These are phyloP conservation scores for Anguilla marmorata DNA, from an alignment of 2,797 vertebrate species.

Conservation along the genomic window DNA sequence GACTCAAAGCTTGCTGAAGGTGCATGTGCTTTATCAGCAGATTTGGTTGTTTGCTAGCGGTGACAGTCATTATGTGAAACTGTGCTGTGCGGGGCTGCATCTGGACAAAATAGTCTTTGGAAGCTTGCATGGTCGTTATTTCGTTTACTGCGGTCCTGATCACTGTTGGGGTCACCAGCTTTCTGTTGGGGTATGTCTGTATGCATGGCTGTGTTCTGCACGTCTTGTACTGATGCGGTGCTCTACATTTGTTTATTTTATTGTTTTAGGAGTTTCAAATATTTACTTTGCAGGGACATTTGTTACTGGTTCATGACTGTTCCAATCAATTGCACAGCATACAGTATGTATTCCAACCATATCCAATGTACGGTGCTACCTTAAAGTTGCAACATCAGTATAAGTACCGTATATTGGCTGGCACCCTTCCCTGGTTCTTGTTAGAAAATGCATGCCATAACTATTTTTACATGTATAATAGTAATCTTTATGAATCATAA, in stretches of 20 bases:
- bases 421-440: neutral
- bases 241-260: neutral
- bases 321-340: neutral
- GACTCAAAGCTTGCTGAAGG: neutral
- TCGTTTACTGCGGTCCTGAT: conserved; percentile 35
- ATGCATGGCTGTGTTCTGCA: conserved; percentile 6
- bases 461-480: neutral
- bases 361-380: neutral
- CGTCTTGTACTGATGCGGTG: neutral
- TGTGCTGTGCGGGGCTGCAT: conserved; percentile 11
- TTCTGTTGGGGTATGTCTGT: neutral
- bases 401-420: neutral
- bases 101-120: conserved; percentile 7
- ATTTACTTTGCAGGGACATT: neutral
- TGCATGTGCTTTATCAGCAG: neutral
- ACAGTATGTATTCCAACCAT: neutral
- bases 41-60: neutral
- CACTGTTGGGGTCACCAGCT: neutral
- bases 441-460: neutral
- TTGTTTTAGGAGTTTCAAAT: neutral
- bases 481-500: neutral
- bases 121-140: conserved; percentile 19
- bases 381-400: neutral
- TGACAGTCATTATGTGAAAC: neutral
- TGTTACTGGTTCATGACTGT: neutral